Percentiles rank a stretch among this genome's conserved stretches.
Conservation (phyloP, 1,140 invertebrate genomes). For the Diuraphis noxia region DNA sequence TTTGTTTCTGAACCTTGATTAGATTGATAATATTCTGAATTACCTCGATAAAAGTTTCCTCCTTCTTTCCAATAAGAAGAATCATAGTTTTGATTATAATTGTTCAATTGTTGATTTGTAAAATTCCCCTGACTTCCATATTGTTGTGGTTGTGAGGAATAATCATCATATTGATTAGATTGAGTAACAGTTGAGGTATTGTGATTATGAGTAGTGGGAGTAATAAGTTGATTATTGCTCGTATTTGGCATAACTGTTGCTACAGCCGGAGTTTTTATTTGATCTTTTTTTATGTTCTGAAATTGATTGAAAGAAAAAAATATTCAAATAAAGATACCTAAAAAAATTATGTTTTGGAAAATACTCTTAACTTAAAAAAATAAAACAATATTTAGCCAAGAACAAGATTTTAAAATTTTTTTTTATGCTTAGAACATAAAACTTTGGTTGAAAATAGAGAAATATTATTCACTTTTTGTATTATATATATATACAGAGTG, state of each 20-base stretch:
- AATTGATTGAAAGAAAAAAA: constrained; percentile 4
- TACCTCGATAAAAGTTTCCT: constrained; percentile 14
- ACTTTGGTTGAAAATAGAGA: too few relatives aligned
- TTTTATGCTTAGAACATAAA: too few relatives aligned
- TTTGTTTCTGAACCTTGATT: constrained; percentile 20
- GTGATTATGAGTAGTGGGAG: constrained; percentile 31
- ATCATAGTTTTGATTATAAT: constrained; percentile 45
- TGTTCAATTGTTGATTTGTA: constrained; percentile 20
- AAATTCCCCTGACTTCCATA: constrained; percentile 25
- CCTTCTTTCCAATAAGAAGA: constrained; percentile 41
- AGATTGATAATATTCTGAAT: constrained; percentile 38
- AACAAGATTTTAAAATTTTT: too few relatives aligned
- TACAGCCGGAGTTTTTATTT: constrained; percentile 56
- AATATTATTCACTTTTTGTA: too few relatives aligned
- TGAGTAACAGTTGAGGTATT: constrained; percentile 10
- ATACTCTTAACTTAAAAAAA: not conserved
- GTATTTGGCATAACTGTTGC: constrained; percentile 58
- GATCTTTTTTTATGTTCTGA: constrained; percentile 46
- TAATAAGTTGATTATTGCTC: constrained; percentile 50
- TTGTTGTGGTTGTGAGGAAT: constrained; percentile 27
- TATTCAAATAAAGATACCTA: not conserved
- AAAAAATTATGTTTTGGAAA: not conserved
- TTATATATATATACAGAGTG: too few relatives aligned
- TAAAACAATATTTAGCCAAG: not conserved
- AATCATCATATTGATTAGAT: constrained; percentile 40